A percentile compares a stretch with the other conserved stretches of the same genome.
Conservation (phyloP, 2,888 invertebrate species). For the Suillia variegata region DNA sequence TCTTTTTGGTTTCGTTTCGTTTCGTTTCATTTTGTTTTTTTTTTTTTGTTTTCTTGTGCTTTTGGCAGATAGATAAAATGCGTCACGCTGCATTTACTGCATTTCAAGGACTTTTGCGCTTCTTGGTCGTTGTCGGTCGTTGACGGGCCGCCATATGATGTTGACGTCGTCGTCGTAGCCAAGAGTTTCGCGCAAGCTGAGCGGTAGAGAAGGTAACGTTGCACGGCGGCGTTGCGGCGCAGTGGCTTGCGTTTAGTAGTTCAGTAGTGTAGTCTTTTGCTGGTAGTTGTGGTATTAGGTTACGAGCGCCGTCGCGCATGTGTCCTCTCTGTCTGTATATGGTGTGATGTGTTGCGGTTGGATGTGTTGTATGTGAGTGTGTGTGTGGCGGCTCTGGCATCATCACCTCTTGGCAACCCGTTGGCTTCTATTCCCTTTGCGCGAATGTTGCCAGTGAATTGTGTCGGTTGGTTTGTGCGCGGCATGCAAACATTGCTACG, state of each 20-base stretch:
- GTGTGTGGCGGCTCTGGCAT: constrained; percentile 18
- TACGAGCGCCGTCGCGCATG: constrained; percentile 12
- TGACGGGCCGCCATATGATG: constrained; percentile 37
- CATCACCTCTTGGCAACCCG: too few species aligned
- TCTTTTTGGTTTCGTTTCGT: too few species aligned
- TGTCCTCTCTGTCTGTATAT: background rate
- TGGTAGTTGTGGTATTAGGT: constrained; percentile 9
- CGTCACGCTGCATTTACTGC: constrained; percentile 43
- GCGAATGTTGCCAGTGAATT: too few species aligned
- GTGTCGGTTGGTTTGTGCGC: too few species aligned
- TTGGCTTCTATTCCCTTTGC: too few species aligned
- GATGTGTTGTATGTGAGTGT: constrained; percentile 7
- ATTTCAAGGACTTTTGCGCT: constrained; percentile 50
- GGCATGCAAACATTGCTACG: too few species aligned
- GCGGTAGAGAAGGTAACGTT: constrained; percentile 2
- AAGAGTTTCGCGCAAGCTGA: background rate
- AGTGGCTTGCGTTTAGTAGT: constrained; percentile 33
- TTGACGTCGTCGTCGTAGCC: background rate
- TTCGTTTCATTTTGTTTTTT: too few species aligned
- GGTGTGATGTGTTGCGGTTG: background rate
- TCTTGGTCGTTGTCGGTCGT: constrained; percentile 34
- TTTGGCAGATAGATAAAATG: constrained; percentile 27
- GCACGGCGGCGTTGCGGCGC: constrained; percentile 17
- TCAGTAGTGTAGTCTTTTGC: constrained; percentile 37
- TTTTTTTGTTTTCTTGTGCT: background rate